Percentiles rank a stretch among this genome's conserved stretches.
phyloP scores from a whole-genome alignment of 2,797 vertebrate genomes.

The Passerculus sandwichensis region DNA sequence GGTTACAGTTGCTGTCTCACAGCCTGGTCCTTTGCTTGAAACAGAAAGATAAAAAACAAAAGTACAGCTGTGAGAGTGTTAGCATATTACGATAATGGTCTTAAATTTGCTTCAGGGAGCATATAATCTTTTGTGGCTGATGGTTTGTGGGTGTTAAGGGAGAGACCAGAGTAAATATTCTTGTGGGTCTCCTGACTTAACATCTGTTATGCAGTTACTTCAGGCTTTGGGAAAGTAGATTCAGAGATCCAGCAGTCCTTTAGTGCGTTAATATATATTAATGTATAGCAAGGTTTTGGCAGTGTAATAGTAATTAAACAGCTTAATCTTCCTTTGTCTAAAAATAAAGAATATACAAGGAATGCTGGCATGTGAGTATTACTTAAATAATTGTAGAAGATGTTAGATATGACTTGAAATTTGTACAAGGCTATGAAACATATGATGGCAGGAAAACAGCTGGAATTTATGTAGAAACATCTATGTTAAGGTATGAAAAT shows the following conservation, averaged over 20 bases:
- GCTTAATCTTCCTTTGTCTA: background rate
- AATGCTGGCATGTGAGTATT: background rate
- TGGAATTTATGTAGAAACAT: conserved; percentile 20
- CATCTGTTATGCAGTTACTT: conserved; percentile 33
- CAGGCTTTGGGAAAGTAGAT: background rate
- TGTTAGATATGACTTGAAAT: conserved; percentile 1
- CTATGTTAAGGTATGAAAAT: background rate
- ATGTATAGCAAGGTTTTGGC: background rate
- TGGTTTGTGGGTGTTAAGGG: conserved; percentile 36
- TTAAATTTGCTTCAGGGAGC: conserved; percentile 19
- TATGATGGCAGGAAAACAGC: background rate
- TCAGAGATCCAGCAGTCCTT: background rate
- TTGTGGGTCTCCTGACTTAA: background rate
- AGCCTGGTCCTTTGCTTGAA: background rate
- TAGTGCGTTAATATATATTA: background rate
- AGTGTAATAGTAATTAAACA: background rate
- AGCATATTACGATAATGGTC: background rate
- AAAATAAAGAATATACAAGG: background rate
- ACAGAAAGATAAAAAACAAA: background rate
- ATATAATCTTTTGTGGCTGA: background rate
- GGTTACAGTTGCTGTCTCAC: background rate
- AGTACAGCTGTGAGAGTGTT: background rate
- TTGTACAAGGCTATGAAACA: background rate
- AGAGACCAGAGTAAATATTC: conserved; percentile 26
- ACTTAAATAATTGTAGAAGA: background rate